phyloP scores from a whole-genome alignment of 2,113 vertebrate species.

The Atlantisia rogersi region DNA sequence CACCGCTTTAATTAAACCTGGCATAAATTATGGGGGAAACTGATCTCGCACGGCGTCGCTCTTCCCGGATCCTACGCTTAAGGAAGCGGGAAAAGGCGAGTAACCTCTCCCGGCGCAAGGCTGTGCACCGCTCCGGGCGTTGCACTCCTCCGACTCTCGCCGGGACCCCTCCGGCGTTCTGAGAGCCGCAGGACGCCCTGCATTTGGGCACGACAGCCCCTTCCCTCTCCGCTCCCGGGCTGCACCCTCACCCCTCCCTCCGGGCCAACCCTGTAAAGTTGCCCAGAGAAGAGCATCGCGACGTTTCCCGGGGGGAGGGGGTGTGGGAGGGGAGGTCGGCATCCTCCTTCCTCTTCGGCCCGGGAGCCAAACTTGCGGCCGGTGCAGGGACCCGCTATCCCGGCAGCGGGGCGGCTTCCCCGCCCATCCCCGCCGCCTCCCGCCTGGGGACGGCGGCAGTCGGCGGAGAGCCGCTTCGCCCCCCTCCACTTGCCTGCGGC shows the following conservation, averaged over 20 bases:
- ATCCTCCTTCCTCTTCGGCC: neutral
- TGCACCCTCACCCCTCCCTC: neutral
- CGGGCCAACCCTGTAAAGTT: neutral
- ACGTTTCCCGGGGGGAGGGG: neutral
- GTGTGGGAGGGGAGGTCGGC: neutral
- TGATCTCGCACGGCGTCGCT: neutral
- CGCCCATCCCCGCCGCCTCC: neutral
- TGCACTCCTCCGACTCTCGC: neutral
- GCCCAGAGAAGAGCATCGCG: neutral
- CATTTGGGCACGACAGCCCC: neutral
- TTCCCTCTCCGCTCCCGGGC: neutral
- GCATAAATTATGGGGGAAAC: neutral
- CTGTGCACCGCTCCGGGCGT: neutral
- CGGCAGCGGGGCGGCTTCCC: neutral
- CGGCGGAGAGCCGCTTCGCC: neutral
- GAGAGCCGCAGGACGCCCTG: neutral
- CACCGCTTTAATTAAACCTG: slow-evolving; percentile 26
- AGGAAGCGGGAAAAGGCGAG: slow-evolving; percentile 6
- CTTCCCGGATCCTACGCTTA: slow-evolving; percentile 7
- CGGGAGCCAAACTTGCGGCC: neutral
- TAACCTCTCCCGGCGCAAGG: neutral
- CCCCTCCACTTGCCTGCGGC: neutral
- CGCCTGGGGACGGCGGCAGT: neutral
- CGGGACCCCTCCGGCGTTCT: neutral
- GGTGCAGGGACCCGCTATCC: neutral